Conservation (phyloP, 2,113 vertebrate species). For the Tachuris rubrigastra region DNA sequence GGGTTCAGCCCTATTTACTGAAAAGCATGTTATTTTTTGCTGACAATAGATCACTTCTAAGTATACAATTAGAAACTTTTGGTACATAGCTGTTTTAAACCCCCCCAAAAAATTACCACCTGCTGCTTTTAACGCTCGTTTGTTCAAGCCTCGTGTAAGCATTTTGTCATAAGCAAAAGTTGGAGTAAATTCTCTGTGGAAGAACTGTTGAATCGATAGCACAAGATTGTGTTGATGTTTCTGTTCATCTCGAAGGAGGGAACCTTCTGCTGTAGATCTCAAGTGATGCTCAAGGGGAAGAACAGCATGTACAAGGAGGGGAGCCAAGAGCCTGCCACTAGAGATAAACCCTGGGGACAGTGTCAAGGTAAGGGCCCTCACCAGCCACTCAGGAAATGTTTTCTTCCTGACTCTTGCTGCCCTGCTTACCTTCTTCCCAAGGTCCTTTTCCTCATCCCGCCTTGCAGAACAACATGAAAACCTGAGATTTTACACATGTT, state of each 20-base stretch:
- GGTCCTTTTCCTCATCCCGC: rapidly evolving
- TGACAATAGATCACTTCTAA: neutral
- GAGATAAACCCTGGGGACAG: neutral
- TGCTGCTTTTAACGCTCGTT: neutral
- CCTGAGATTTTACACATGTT: neutral
- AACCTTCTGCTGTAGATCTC: neutral
- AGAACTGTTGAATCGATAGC: neutral
- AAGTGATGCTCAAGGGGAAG: neutral
- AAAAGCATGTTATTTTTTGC: neutral
- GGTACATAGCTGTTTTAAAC: neutral
- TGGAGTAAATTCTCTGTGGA: neutral
- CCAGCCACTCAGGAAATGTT: neutral
- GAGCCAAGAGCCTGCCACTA: neutral
- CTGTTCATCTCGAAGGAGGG: neutral
- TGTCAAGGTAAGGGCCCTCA: neutral
- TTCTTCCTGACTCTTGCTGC: neutral
- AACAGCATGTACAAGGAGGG: neutral
- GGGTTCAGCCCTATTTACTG: neutral
- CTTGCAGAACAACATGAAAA: neutral
- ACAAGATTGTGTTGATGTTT: neutral
- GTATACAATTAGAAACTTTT: neutral
- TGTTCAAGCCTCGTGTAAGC: neutral
- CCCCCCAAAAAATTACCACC: neutral
- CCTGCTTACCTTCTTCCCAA: neutral
- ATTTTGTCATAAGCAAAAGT: neutral